Conservation (phyloP, 2,113 vertebrate genomes). For the Hippolais icterina region DNA sequence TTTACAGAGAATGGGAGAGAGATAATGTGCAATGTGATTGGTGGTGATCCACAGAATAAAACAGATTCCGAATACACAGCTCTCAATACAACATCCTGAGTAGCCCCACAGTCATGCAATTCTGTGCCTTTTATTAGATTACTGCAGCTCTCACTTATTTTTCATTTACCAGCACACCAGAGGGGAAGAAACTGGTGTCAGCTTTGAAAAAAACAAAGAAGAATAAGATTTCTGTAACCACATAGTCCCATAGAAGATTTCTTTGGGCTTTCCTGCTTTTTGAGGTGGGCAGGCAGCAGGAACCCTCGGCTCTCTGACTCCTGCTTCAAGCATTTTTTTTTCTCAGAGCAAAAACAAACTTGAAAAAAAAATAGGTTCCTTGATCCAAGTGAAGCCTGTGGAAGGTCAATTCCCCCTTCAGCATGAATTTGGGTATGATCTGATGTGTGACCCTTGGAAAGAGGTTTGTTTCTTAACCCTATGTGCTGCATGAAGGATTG, state of each 20-base stretch:
- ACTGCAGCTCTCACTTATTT: background rate
- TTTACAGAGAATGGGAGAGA: background rate
- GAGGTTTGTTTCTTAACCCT: background rate
- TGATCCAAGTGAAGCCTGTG: background rate
- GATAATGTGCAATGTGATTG: accelerated
- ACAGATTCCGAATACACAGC: background rate
- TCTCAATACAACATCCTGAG: background rate
- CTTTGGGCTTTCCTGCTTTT: background rate
- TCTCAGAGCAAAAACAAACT: background rate
- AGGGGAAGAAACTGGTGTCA: background rate
- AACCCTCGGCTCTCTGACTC: background rate
- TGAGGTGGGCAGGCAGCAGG: background rate
- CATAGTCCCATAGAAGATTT: background rate
- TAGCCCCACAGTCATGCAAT: background rate
- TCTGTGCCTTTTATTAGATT: background rate
- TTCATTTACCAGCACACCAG: background rate
- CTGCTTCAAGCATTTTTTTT: background rate
- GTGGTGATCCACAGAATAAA: background rate
- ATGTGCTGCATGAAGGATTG: background rate
- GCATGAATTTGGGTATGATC: background rate
- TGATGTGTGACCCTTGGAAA: background rate
- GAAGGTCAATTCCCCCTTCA: background rate
- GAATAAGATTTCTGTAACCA: background rate
- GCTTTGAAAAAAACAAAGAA: background rate
- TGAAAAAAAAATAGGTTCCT: background rate